phyloP scores from a whole-genome alignment of 2,113 vertebrate genomes.

The Spea multiplicata region DNA sequence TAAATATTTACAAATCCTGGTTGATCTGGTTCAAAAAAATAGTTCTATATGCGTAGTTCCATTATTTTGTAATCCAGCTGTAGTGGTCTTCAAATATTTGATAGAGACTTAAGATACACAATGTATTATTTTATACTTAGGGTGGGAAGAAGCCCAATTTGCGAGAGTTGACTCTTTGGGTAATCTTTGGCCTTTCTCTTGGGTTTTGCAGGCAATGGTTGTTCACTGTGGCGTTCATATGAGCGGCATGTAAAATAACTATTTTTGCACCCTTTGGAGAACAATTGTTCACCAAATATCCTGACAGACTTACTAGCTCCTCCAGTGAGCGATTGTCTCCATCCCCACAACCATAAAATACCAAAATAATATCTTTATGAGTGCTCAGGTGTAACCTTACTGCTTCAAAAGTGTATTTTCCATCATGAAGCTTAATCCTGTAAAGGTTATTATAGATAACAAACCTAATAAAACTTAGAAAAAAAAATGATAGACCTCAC shows the following conservation, averaged over 20 bases:
- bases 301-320: not conserved
- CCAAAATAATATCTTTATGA: not conserved
- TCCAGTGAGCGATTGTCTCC: not conserved
- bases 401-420: too few relatives aligned
- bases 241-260: constrained; percentile 9
- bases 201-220: constrained; percentile 17
- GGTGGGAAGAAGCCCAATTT: constrained; percentile 25
- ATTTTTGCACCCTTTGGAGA: not conserved
- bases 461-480: not conserved
- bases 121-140: not conserved
- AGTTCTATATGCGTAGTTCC: too few relatives aligned
- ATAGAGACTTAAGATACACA: not conserved
- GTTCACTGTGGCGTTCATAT: constrained; percentile 29
- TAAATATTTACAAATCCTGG: not conserved
- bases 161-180: not conserved
- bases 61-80: constrained; percentile 4
- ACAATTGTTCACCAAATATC: not conserved
- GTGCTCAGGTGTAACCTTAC: too few relatives aligned
- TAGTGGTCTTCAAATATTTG: not conserved
- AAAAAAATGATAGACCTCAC: not conserved
- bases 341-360: constrained; percentile 1
- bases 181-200: not conserved
- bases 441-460: too few relatives aligned
- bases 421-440: too few relatives aligned
- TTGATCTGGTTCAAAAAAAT: not conserved